Evolutionary conservation across 2,888 invertebrate species (phyloP).

Genomic region (Synanthedon vespiformis): DNA sequence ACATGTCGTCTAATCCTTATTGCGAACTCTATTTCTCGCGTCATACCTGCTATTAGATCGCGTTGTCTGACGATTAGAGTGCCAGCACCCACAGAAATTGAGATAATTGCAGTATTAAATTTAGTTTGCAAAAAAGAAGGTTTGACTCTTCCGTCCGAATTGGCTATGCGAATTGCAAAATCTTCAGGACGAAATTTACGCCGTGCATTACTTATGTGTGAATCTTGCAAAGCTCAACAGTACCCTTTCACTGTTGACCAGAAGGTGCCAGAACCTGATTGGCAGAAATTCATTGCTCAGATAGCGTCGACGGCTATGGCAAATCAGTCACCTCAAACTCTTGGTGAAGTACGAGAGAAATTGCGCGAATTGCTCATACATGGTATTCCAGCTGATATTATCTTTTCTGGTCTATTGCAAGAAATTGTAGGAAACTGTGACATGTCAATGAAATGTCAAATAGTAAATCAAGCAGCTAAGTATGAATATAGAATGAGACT

Average conservation of each 20-base stretch:
- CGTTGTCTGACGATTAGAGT: constrained; percentile 94
- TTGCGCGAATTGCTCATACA: constrained; percentile 94
- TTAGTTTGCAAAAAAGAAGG: constrained; percentile 85
- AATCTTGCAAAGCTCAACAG: constrained; percentile 92
- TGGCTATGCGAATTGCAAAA: constrained; percentile 82
- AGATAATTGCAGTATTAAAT: constrained; percentile 78
- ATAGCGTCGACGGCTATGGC: constrained; percentile 88
- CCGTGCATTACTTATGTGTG: constrained; percentile 91
- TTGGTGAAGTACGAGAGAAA: constrained; percentile 86
- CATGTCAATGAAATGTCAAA: constrained; percentile 86
- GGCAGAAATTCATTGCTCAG: constrained; percentile 88
- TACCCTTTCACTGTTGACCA: constrained; percentile 87
- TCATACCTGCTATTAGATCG: constrained; percentile 96
- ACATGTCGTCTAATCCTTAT: constrained; percentile 95
- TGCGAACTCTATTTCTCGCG: constrained; percentile 93
- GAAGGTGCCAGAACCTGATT: constrained; percentile 89
- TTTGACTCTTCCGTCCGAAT: constrained; percentile 78
- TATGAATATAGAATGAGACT: constrained; percentile 93
- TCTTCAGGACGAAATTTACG: constrained; percentile 90
- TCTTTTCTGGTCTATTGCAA: constrained; percentile 87
- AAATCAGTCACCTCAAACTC: constrained; percentile 87
- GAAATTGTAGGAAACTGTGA: constrained; percentile 92
- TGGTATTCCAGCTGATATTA: constrained; percentile 92
- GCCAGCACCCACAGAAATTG: constrained; percentile 84
- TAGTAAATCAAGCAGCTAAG: constrained; percentile 86